Percentiles rank a stretch among this genome's conserved stretches.
phyloP scores from a whole-genome alignment of 2,888 invertebrate species.

The Callyntrura sp. region DNA sequence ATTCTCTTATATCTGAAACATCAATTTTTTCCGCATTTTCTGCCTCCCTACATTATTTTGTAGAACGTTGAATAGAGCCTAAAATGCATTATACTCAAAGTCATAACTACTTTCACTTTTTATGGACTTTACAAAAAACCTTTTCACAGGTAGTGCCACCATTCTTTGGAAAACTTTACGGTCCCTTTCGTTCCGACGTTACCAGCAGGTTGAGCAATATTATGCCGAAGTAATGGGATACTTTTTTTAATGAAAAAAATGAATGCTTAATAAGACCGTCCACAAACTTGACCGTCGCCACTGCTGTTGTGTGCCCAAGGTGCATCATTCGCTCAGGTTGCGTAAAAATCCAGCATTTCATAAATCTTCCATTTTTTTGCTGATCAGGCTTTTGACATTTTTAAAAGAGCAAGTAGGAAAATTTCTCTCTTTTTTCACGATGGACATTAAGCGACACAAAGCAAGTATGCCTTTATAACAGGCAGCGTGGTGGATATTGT shows the following conservation, averaged over 20 bases:
- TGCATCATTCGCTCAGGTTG: too few species aligned
- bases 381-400: not conserved
- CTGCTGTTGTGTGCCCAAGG: too few species aligned
- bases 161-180: not conserved
- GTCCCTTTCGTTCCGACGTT: not conserved
- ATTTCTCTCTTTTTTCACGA: not conserved
- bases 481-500: not conserved
- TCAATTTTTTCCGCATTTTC: not conserved
- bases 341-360: not conserved
- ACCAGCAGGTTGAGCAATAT: not conserved
- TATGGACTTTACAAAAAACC: too few species aligned
- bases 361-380: not conserved
- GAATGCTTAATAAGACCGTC: too few species aligned
- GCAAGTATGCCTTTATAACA: not conserved
- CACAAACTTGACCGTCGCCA: too few species aligned
- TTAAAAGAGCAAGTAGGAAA: not conserved
- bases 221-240: too few species aligned
- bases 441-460: not conserved
- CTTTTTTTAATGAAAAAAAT: too few species aligned
- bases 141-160: too few species aligned
- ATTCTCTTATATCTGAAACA: not conserved
- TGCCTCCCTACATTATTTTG: not conserved
- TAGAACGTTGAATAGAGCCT: not conserved
- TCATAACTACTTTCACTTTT: not conserved
- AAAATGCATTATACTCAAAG: too few species aligned